Conservation (phyloP, 2,797 vertebrate genomes). For the Dermochelys coriacea region DNA sequence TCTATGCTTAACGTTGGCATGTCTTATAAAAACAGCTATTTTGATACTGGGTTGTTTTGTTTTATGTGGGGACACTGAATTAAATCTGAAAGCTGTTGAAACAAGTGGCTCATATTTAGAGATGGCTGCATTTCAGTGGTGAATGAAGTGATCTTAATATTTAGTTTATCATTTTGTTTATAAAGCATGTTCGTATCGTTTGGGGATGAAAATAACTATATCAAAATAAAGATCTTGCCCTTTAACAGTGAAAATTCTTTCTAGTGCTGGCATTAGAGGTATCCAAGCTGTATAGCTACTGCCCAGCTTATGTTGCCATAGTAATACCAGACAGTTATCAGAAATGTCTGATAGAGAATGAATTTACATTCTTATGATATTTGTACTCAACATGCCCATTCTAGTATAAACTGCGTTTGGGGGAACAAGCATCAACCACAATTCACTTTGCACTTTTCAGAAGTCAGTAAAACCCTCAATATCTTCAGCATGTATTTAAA, state of each 20-base stretch:
- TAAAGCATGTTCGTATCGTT: not conserved
- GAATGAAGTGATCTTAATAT: not conserved
- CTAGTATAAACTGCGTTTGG: not conserved
- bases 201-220: not conserved
- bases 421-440: not conserved
- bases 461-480: not conserved
- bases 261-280: not conserved
- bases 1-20: not conserved
- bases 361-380: not conserved
- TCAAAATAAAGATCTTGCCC: not conserved
- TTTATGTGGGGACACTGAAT: not conserved
- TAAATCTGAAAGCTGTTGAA: not conserved
- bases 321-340: not conserved
- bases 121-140: not conserved
- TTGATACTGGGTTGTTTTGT: not conserved
- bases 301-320: not conserved
- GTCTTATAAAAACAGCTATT: not conserved
- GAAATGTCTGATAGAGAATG: not conserved
- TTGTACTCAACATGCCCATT: not conserved
- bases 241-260: not conserved
- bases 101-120: not conserved
- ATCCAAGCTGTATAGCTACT: not conserved
- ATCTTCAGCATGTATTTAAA: not conserved
- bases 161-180: not conserved
- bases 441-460: not conserved